Percentiles rank a stretch among this genome's conserved stretches.
Conservation (phyloP, 1,140 invertebrate species). For the Tenebrio molitor region DNA sequence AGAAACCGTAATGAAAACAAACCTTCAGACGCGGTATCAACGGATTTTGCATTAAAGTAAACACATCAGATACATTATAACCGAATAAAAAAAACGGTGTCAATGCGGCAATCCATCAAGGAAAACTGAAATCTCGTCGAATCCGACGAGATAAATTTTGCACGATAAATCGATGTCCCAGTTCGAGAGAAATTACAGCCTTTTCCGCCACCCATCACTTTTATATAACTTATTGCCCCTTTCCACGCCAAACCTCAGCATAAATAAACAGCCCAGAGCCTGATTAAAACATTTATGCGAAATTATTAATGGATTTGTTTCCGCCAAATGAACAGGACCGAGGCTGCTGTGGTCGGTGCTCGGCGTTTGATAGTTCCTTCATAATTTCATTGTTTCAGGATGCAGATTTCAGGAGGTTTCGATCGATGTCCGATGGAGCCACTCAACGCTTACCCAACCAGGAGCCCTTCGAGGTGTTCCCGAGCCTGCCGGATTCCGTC, state of each 20-base stretch:
- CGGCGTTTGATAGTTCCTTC: not conserved
- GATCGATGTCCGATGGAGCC: slow-evolving; percentile 62
- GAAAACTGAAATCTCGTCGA: slow-evolving; percentile 15
- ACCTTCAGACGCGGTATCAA: slow-evolving; percentile 14
- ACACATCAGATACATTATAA: slow-evolving; percentile 17
- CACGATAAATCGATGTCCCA: slow-evolving; percentile 29
- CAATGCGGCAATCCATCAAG: slow-evolving; percentile 20
- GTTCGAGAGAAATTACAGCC: slow-evolving; percentile 17
- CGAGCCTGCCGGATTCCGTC: slow-evolving; percentile 61
- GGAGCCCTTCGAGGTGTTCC: slow-evolving; percentile 57
- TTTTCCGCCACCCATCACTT: slow-evolving; percentile 32
- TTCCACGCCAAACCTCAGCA: slow-evolving; percentile 34
- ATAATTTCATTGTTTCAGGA: slow-evolving; percentile 42
- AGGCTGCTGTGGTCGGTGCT: slow-evolving; percentile 13
- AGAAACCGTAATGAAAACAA: slow-evolving; percentile 35
- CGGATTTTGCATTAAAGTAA: slow-evolving; percentile 11
- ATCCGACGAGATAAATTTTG: slow-evolving; percentile 22
- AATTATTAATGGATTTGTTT: slow-evolving; percentile 37
- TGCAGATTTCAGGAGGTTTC: slow-evolving; percentile 51
- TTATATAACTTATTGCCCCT: slow-evolving; percentile 32
- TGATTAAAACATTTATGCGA: slow-evolving; percentile 27
- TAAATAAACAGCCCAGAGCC: slow-evolving; percentile 31
- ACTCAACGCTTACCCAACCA: slow-evolving; percentile 40
- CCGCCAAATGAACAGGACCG: slow-evolving; percentile 27
- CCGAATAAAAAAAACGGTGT: slow-evolving; percentile 6